Evolutionary conservation across 2,888 invertebrate species (phyloP).

Genomic region (Hypselothyrea guttata): DNA sequence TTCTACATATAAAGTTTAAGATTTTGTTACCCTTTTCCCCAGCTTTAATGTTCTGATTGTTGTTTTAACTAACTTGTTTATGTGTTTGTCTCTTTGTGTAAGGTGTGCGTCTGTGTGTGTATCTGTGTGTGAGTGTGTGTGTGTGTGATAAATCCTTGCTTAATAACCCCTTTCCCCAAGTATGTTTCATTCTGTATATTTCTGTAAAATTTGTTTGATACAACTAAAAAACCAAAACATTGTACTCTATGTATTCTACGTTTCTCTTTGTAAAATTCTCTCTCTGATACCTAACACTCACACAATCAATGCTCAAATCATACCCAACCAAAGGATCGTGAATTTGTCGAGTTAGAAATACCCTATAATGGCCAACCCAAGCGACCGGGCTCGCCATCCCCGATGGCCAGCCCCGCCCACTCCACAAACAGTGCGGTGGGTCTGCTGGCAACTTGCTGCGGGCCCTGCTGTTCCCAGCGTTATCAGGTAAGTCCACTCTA

Average conservation of each 20-base stretch:
- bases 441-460: conserved; percentile 91
- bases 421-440: conserved; percentile 88
- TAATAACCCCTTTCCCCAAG: conserved; percentile 22
- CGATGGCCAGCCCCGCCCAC: conserved; percentile 93
- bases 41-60: conserved; percentile 71
- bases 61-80: conserved; percentile 52
- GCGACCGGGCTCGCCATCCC: conserved; percentile 94
- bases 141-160: conserved; percentile 27
- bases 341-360: conserved; percentile 97
- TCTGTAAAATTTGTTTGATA: conserved; percentile 34
- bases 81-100: conserved; percentile 14
- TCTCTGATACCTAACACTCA: conserved; percentile 57
- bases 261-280: conserved; percentile 70
- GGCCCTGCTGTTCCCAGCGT: conserved; percentile 92
- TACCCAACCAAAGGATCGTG: conserved; percentile 88
- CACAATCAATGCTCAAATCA: conserved; percentile 37
- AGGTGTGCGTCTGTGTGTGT: conserved; percentile 26
- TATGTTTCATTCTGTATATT: conserved; percentile 59
- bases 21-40: conserved; percentile 17
- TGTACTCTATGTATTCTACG: conserved; percentile 73
- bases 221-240: conserved; percentile 32
- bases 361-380: conserved; percentile 97
- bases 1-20: conserved; percentile 56
- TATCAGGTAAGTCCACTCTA: conserved; percentile 87
- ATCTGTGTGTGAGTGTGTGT: conserved; percentile 33